Evolutionary conservation across 2,797 vertebrate genomes (phyloP).

Genomic region (Lophius americanus): DNA sequence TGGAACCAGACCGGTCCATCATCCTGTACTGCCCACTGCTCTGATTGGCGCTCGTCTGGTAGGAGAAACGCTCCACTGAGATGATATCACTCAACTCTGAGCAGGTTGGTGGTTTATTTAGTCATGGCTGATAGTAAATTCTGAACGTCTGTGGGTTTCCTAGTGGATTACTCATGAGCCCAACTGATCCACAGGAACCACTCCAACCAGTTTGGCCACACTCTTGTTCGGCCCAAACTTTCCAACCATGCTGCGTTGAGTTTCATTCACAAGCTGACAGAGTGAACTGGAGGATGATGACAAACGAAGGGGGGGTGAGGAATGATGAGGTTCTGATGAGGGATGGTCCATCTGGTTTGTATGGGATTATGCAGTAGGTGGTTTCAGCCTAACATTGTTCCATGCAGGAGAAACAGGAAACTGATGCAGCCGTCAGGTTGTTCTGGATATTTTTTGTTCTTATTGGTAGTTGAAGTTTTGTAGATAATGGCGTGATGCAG

Average conservation of each 20-base stretch:
- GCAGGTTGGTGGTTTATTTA: neutral
- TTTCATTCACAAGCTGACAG: neutral
- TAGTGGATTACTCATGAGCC: neutral
- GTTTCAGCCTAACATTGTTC: constrained; percentile 8
- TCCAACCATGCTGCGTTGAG: neutral
- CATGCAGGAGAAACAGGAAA: neutral
- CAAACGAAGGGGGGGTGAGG: too few relatives aligned
- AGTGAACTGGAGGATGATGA: too few relatives aligned
- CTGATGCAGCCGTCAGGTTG: neutral
- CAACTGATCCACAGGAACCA: constrained; percentile 32
- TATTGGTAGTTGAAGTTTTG: neutral
- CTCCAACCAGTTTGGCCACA: constrained; percentile 29
- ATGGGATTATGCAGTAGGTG: constrained; percentile 7
- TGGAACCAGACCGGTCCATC: too few relatives aligned
- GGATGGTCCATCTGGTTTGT: neutral
- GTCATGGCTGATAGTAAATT: neutral
- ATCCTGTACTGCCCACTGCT: too few relatives aligned
- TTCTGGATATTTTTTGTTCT: neutral
- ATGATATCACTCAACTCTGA: too few relatives aligned
- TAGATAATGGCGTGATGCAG: neutral
- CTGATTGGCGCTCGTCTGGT: too few relatives aligned
- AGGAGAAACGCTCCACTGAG: too few relatives aligned
- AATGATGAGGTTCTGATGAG: too few relatives aligned
- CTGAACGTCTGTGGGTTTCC: neutral
- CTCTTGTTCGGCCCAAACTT: neutral